Conservation (phyloP, 2,888 invertebrate species). For the Ditula angustiorana region DNA sequence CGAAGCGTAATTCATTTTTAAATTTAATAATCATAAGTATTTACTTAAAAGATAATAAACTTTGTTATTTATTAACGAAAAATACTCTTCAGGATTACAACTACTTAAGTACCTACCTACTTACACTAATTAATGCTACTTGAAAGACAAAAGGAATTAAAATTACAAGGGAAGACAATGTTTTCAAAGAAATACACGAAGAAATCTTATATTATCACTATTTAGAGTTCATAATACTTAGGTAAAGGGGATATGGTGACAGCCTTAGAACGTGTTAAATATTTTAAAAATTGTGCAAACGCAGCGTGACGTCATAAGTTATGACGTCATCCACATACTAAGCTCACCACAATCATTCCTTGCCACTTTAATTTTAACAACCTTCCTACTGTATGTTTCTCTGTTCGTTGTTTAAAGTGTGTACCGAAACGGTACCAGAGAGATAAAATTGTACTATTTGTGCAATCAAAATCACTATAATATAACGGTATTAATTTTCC, state of each 20-base stretch:
- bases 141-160: slow-evolving; percentile 40
- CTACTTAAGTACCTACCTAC: slow-evolving; percentile 23
- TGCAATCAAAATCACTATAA: no score
- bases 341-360: not conserved
- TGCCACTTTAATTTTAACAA: not conserved
- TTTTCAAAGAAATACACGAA: slow-evolving; percentile 40
- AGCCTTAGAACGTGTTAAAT: slow-evolving; percentile 63
- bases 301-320: not conserved
- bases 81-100: slow-evolving; percentile 19
- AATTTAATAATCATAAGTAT: slow-evolving; percentile 55
- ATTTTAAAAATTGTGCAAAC: slow-evolving; percentile 65
- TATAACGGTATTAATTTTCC: no score
- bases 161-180: slow-evolving; percentile 53
- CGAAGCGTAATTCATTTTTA: slow-evolving; percentile 62
- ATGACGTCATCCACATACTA: not conserved
- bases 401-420: no score
- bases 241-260: slow-evolving; percentile 50
- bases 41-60: slow-evolving; percentile 33
- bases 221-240: slow-evolving; percentile 40
- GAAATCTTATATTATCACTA: slow-evolving; percentile 45
- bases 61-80: slow-evolving; percentile 33
- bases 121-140: slow-evolving; percentile 20
- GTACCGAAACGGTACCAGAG: no score
- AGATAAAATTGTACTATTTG: no score
- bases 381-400: no score